Evolutionary conservation across 1,140 invertebrate species (phyloP).

Genomic region (Zaprionus inermis): DNA sequence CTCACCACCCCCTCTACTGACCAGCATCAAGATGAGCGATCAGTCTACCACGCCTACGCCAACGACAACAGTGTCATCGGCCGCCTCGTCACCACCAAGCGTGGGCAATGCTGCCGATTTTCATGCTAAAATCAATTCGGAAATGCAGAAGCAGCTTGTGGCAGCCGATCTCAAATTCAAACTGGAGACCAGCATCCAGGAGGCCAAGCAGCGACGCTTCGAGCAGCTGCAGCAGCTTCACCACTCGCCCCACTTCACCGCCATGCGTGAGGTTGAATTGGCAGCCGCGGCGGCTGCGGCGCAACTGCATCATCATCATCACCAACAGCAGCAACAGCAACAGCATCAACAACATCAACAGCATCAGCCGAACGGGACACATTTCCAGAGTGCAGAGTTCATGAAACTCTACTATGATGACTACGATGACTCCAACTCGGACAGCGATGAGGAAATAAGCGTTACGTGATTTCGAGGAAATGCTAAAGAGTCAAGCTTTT

Average conservation of each 20-base stretch:
- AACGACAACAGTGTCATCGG: conserved; percentile 56
- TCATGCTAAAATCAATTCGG: conserved; percentile 82
- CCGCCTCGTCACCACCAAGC: conserved; percentile 67
- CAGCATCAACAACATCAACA: conserved; percentile 58
- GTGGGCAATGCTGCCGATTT: conserved; percentile 60
- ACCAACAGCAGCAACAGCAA: conserved; percentile 65
- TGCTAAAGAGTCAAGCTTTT: conserved; percentile 20
- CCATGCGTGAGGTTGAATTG: conserved; percentile 70
- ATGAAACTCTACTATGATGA: conserved; percentile 86
- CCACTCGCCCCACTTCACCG: conserved; percentile 81
- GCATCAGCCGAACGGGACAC: conserved; percentile 41
- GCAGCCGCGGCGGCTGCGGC: conserved; percentile 71
- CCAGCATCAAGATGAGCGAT: conserved; percentile 63
- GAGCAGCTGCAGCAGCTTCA: conserved; percentile 83
- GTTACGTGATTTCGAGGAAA: conserved; percentile 88
- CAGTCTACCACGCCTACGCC: conserved; percentile 57
- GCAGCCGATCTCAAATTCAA: conserved; percentile 80
- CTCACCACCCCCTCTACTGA: conserved; percentile 74
- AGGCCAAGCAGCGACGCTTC: conserved; percentile 72
- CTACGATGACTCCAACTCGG: conserved; percentile 89
- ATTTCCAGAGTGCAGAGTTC: conserved; percentile 84
- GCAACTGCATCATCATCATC: conserved; percentile 76
- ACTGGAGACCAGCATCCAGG: conserved; percentile 72
- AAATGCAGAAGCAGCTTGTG: conserved; percentile 82
- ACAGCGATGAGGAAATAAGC: conserved; percentile 92